Evolutionary conservation across 2,113 vertebrate species (phyloP), one percentile per base, ranked within the genome.

Genomic region (Bubo scandiacus): DNA sequence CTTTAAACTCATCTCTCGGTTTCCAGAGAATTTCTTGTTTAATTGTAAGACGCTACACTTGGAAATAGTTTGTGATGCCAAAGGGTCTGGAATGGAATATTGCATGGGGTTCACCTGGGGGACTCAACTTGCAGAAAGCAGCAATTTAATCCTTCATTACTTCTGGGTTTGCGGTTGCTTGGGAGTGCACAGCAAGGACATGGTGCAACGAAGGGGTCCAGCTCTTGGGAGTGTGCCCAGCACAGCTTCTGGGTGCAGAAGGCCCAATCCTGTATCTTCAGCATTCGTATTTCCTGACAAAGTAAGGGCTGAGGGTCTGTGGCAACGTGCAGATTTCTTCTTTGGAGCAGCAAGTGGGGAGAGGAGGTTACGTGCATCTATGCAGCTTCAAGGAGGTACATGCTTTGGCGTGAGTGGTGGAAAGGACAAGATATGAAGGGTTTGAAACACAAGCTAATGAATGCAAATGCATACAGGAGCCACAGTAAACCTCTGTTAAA

Each of bases 201-300:
- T 0, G 0, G 20, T 66, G 11, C 21, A 11, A 0, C 1, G 2
- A 63, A 19, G 17, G 15, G 14, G 8, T 82, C 47, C 40, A 47
- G 11, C 54, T 52, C 32, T 62, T 75, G 57, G 13, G 22, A 70
- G 3, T 6, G 2, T 68, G 47, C 43, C 71, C 81, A 75, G 67
- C 51, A 75, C 38, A 67, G 22, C 1, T 3, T 32, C n/a, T 29
- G 6, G 12, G 8, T 59, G 8, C 38, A 58, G 38, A 82, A 72
- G 5, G 7, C 45, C n/a, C 43, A 11, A 0, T 80, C 30, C 36
- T 61, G 13, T 42, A 3, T 34, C 14, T 72, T 83, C 49, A 61
- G 36, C 30, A 8, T 30, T 58, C 43, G 88, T 29, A 30, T 6
- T 19, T 63, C 30, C 34, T 4, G 5, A 3, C 7, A 6, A 34